Base-by-base conservation (phyloP, 2,888 invertebrate species). In the Thyatira batis region DNA sequence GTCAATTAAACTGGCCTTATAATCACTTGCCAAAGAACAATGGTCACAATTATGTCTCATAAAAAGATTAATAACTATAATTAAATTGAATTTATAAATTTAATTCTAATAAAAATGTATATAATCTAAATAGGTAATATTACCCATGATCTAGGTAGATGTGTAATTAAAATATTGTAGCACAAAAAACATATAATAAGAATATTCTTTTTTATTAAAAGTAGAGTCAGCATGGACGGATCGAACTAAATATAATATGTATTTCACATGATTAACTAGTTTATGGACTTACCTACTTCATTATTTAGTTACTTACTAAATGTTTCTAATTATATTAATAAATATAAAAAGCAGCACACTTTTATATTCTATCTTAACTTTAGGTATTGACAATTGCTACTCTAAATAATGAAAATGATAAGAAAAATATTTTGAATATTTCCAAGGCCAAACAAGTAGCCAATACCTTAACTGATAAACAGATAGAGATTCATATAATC, bases 1-100 rank as follows among this genome's bases (percentile, higher is more conserved):
- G 85, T 84, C 85, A 87, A 88, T 84, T 86, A 76, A 71, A 61
- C 55, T 76, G 78, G 76, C 84, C 83, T 83, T 76, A 73, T 75
- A 74, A 77, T 67, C 70, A 67, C 75, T 54, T 54, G 49, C 54
- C 57, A 50, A 21, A 55, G 54, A 57, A 50, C 57, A 55, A 52
- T 54, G 39, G 4, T 17, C 0, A 20, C 43, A 48, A 54, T 55
- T 39, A 54, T 51, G 51, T 56, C 50, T 53, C 45, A 49, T 50
- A 48, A 46, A 50, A 45, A 17, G 44, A 20, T 27, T 48, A 27
- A 20, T 28, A 48, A 28, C 48, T 28, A 17, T 48, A 10, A 43
- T n/a, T 27, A 27, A 27, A 39, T 13, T 39, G 2, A 13, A 28
- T 30, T 30, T 11, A 11, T n/a, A n/a, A n/a, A n/a, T n/a, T n/a